These are phyloP conservation scores for Ophthalmotilapia sp. DNA, from an alignment of 2,113 vertebrate genomes.

Conservation along the genomic window DNA sequence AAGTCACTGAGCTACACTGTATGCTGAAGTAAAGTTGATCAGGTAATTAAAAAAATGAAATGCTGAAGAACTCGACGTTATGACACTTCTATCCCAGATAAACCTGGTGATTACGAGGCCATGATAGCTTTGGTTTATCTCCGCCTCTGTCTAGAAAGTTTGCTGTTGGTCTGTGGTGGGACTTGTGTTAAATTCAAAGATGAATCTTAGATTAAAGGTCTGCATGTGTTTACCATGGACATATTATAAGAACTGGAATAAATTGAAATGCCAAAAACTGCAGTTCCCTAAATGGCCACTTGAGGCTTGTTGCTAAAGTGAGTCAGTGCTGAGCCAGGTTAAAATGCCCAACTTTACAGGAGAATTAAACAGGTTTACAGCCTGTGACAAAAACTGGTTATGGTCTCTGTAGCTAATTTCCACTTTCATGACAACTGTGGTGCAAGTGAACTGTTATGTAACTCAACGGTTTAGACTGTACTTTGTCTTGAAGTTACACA, in stretches of 20 bases:
- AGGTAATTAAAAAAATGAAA: background rate
- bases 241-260: background rate
- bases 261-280: background rate
- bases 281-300: background rate
- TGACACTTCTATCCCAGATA: background rate
- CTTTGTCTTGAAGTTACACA: background rate
- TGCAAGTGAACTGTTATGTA: background rate
- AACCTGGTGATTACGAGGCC: background rate
- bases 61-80: background rate
- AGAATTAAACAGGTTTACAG: background rate
- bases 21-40: background rate
- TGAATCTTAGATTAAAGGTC: background rate
- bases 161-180: background rate
- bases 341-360: background rate
- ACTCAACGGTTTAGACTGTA: background rate
- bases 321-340: background rate
- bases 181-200: background rate
- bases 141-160: background rate
- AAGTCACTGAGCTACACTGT: background rate
- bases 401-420: background rate
- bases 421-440: background rate
- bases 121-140: background rate
- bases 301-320: background rate
- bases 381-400: background rate
- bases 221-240: background rate